Conservation (phyloP, 1,140 invertebrate genomes). For the Hypothenemus hampei region DNA sequence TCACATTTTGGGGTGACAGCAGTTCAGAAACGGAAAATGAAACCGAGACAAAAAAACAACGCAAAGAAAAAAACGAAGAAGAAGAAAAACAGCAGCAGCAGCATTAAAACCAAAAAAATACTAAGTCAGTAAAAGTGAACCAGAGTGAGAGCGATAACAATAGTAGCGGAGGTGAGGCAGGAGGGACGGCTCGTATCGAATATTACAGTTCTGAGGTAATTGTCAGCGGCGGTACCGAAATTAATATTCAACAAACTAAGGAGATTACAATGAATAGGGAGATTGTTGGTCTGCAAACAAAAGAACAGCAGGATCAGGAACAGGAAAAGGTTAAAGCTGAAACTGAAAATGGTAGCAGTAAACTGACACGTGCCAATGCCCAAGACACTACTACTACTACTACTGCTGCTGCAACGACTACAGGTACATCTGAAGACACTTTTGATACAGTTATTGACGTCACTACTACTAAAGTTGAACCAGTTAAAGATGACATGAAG, state of each 20-base stretch:
- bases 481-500: conserved; percentile 8
- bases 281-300: neutral
- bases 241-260: conserved; percentile 35
- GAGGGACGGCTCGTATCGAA: conserved; percentile 20
- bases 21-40: conserved; percentile 38
- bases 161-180: conserved; percentile 10
- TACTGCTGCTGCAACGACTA: conserved; percentile 1
- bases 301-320: conserved; percentile 9
- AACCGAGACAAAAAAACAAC: conserved; percentile 19
- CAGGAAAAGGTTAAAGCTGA: conserved; percentile 7
- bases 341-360: conserved; percentile 6
- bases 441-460: conserved; percentile 28
- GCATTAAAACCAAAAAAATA: conserved; percentile 28
- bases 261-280: conserved; percentile 28
- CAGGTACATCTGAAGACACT: conserved; percentile 27
- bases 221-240: conserved; percentile 38
- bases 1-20: conserved; percentile 37
- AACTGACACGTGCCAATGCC: neutral
- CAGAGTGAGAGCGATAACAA: conserved; percentile 19
- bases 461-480: conserved; percentile 21
- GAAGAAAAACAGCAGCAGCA: no score
- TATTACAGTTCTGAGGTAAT: conserved; percentile 38
- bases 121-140: conserved; percentile 20
- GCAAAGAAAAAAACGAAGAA: conserved; percentile 33
- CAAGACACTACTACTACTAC: neutral